These are phyloP conservation scores for Cataglyphis hispanica DNA, from an alignment of 1,140 invertebrate species.

Conservation along the genomic window DNA sequence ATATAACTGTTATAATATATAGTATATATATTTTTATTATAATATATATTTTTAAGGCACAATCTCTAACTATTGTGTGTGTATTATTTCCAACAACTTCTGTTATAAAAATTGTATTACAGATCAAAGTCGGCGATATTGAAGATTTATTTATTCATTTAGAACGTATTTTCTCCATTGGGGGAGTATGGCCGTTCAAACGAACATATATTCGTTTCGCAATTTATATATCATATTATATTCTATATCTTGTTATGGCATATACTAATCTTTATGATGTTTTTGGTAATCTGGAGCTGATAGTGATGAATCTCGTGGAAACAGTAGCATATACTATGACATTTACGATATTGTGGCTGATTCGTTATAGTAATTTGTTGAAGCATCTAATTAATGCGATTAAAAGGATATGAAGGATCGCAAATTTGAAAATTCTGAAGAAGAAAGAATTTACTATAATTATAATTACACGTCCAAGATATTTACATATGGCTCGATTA, in stretches of 20 bases:
- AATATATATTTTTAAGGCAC: neutral
- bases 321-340: conserved; percentile 67
- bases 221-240: conserved; percentile 64
- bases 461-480: conserved; percentile 71
- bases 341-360: conserved; percentile 61
- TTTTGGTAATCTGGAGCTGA: conserved; percentile 63
- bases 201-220: conserved; percentile 64
- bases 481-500: conserved; percentile 66
- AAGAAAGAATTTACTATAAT: conserved; percentile 68
- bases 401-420: conserved; percentile 54
- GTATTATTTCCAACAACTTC: neutral
- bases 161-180: conserved; percentile 70
- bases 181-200: conserved; percentile 71
- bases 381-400: conserved; percentile 49
- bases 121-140: conserved; percentile 9
- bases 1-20: neutral
- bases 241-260: conserved; percentile 64
- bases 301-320: conserved; percentile 72
- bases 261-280: conserved; percentile 60
- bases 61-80: neutral
- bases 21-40: no score
- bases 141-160: conserved; percentile 59
- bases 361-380: conserved; percentile 63
- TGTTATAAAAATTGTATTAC: neutral
- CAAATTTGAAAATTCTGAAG: conserved; percentile 65